Conservation (phyloP, 2,888 invertebrate species). For the Bruchidius siliquastri region DNA sequence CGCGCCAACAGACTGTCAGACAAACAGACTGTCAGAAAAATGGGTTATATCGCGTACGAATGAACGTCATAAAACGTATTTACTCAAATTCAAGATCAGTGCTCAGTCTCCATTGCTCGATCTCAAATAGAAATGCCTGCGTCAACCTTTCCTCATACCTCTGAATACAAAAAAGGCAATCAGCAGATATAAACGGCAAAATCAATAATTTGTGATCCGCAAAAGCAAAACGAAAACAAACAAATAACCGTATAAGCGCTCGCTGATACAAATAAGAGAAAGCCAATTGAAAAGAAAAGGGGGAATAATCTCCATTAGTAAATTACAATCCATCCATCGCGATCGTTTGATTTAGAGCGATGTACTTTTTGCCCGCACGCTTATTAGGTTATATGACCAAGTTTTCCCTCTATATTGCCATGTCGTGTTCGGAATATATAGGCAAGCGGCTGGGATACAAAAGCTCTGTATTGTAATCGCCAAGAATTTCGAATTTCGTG, state of each 20-base stretch:
- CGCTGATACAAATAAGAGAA: not conserved
- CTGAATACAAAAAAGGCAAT: not conserved
- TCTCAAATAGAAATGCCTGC: no score
- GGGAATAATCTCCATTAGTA: slow-evolving; percentile 36
- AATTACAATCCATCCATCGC: slow-evolving; percentile 42
- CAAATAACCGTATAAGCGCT: not conserved
- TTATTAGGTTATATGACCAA: slow-evolving; percentile 30
- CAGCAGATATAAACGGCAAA: not conserved
- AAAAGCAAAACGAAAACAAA: not conserved
- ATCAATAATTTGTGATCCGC: not conserved
- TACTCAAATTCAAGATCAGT: no score
- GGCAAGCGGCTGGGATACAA: not conserved
- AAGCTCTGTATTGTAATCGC: no score
- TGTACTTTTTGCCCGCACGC: slow-evolving; percentile 23
- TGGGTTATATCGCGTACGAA: no score
- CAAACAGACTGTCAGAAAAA: no score
- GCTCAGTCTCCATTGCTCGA: no score
- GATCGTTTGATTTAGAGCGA: slow-evolving; percentile 39
- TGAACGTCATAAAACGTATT: no score
- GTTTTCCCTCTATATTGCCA: slow-evolving; percentile 12
- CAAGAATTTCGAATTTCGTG: no score
- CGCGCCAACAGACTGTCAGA: no score
- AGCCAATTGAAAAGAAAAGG: slow-evolving; percentile 5
- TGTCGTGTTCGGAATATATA: not conserved
- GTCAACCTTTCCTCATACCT: not conserved